These are phyloP conservation scores for Balearica regulorum DNA, from an alignment of 2,797 vertebrate species.

Conservation along the genomic window DNA sequence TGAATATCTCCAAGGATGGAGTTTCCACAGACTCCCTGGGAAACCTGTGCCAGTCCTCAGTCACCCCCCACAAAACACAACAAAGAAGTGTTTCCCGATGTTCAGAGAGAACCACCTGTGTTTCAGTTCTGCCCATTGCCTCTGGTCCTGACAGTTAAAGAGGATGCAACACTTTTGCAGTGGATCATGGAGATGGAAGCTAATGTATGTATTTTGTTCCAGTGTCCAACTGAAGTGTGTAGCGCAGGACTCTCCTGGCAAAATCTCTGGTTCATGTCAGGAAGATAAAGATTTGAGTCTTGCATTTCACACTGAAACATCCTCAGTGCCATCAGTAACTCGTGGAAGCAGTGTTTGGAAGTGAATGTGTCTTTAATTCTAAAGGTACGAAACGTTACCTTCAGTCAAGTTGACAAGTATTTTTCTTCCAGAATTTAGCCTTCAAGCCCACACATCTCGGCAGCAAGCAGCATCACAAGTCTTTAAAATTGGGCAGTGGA, in stretches of 20 bases:
- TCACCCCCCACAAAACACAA: neutral
- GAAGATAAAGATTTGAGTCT: neutral
- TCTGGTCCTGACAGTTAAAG: neutral
- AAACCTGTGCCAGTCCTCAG: neutral
- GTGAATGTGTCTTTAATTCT: neutral
- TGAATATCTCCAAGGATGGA: neutral
- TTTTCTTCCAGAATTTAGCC: neutral
- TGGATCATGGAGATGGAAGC: neutral
- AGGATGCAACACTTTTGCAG: neutral
- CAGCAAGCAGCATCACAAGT: neutral
- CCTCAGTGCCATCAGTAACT: neutral
- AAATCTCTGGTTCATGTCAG: neutral
- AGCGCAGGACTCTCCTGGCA: neutral
- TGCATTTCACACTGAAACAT: neutral
- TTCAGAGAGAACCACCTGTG: neutral
- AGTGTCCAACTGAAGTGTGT: neutral
- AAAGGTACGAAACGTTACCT: neutral
- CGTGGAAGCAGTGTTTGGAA: neutral
- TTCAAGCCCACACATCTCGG: neutral
- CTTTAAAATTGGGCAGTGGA: neutral
- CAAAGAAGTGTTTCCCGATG: neutral
- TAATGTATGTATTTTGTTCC: neutral
- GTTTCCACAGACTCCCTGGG: neutral
- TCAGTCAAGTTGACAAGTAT: neutral
- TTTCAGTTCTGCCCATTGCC: neutral